Evolutionary conservation across 2,797 vertebrate species (phyloP).

Genomic region (Anguilla marmorata): DNA sequence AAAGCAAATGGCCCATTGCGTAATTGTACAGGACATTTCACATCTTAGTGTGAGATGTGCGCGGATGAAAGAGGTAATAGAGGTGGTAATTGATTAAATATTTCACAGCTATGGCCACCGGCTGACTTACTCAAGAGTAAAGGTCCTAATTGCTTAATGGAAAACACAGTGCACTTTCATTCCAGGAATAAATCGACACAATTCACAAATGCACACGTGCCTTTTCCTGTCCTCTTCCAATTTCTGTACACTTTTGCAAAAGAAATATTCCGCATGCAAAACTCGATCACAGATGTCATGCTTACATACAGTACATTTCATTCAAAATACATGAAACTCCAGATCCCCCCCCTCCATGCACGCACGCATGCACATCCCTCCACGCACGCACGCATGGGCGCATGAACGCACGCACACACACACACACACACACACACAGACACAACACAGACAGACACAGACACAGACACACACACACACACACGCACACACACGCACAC

Average conservation of each 20-base stretch:
- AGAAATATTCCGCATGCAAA: neutral
- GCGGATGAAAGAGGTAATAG: neutral
- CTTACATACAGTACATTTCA: neutral
- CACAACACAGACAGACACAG: too few species aligned
- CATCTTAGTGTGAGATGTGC: neutral
- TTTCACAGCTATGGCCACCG: neutral
- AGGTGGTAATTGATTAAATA: neutral
- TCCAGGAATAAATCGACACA: neutral
- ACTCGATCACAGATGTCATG: neutral
- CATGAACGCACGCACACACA: too few species aligned
- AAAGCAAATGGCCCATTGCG: neutral
- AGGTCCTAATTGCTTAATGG: neutral
- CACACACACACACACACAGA: too few species aligned
- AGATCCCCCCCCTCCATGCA: too few species aligned
- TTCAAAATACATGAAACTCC: neutral
- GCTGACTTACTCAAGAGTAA: neutral
- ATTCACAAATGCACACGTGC: neutral
- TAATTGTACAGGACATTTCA: conserved; percentile 1
- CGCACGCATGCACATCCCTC: too few species aligned
- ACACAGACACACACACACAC: neutral
- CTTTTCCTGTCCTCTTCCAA: neutral
- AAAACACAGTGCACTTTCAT: neutral
- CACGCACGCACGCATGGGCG: too few species aligned
- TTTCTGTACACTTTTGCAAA: neutral
- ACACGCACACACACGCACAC: neutral